Evolutionary conservation across 2,113 vertebrate species (phyloP).

Genomic region (Zosterops japonicus): DNA sequence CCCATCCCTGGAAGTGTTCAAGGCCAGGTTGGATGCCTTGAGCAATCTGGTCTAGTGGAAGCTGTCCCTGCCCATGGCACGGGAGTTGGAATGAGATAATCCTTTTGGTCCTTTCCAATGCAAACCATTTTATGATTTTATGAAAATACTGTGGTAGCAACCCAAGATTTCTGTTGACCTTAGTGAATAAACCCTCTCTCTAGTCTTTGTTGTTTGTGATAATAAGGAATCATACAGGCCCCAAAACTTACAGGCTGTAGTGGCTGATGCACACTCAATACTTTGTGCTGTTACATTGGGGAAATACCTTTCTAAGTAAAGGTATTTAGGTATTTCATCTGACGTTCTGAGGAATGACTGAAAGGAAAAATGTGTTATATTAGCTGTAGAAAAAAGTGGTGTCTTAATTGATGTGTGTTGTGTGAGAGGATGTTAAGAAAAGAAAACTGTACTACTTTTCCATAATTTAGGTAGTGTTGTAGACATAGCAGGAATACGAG

Average conservation of each 20-base stretch:
- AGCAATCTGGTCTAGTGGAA: not conserved
- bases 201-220: not conserved
- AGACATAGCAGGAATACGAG: not conserved
- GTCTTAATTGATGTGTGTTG: not conserved
- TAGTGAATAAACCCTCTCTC: not conserved
- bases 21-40: not conserved
- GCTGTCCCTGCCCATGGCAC: rapidly evolving
- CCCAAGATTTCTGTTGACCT: not conserved
- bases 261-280: not conserved
- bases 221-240: not conserved
- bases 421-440: not conserved
- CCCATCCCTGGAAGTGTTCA: no score
- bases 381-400: not conserved
- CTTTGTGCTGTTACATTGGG: not conserved
- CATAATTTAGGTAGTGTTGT: not conserved
- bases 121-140: not conserved
- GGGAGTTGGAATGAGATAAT: not conserved
- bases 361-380: not conserved
- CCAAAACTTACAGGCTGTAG: not conserved
- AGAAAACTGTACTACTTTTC: not conserved
- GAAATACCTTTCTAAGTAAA: not conserved
- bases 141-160: not conserved
- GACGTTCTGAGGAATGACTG: not conserved
- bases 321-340: not conserved
- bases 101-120: not conserved